Base-by-base conservation (phyloP, 2,113 vertebrate genomes). In the Vicugna pacos region DNA sequence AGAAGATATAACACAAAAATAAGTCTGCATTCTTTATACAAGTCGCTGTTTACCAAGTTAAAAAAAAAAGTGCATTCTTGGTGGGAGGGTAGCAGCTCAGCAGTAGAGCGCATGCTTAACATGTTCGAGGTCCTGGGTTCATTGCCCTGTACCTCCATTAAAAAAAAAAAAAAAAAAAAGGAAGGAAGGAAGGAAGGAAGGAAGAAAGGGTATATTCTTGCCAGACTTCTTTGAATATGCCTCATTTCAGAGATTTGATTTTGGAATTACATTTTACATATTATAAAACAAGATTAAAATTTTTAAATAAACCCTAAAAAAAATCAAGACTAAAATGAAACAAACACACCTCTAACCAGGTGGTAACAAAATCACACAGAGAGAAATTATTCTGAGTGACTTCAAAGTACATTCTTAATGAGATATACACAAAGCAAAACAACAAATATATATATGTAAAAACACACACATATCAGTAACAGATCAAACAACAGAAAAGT, bases 251-350 rank as follows among this genome's bases (percentile, higher is more conserved):
- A 86, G 24, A 69, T 75, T 42, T 95, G 35, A 65, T n/a, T 85
- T 81, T 86, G 85, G 58, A 69, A 64, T 38, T 22, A 93, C 50
- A 86, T 56, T 87, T 75, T 75, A 81, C 20, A 24, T 65, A 72
- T 67, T 72, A 50, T 70, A 52, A 64, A 96, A 76, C 58, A 94
- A 54, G 20, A 76, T 35, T 69, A 86, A 86, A 85, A 86, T 64
- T 77, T 77, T 77, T 48, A 69, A 26, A 82, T 56, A 89, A 70
- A 62, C 42, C 30, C 11, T 48, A 60, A 96, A 92, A 67, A 54
- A 54, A 91, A 50, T n/a, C 24, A 86, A 86, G 86, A 54, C 16
- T 60, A 60, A 87, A 87, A 87, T n/a, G 20, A 73, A 72, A 67
- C 11, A 69, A 75, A 82, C 11, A 62, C 5, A 35, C 15, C 26